Base-by-base conservation (phyloP, 2,888 invertebrate genomes). In the Hanleya hanleyi region DNA sequence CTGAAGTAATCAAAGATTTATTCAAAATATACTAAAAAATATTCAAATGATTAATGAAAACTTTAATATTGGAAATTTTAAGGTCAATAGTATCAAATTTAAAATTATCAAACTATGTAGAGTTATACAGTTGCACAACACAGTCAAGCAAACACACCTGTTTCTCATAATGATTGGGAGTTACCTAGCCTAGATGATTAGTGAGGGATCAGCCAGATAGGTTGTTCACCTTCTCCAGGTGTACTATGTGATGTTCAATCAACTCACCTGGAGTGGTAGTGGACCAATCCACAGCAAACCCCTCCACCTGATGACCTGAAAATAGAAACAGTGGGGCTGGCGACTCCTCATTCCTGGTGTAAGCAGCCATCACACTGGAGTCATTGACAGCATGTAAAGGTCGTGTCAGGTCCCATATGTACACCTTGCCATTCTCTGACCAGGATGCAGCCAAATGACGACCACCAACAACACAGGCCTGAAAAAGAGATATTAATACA, bases 231-330 rank as follows among this genome's bases (percentile, higher is more conserved):
- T 41, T 15, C 12, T 15, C n/a, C 12, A 41, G 47, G 47, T n/a
- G n/a, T n/a, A n/a, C n/a, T 15, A 41, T 41, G 12, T 41, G n/a
- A 41, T 15, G 47, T n/a, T n/a, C 47, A 15, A n/a, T 5, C 38
- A 1, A 47, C 51, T 26, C 69, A 89, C 98, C 99, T 81, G 93
- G 92, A 78, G 94, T 93, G 68, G 94, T 94, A 4, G 93, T 92
- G 84, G 95, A 96, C 99, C 99, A 99, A 91, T 97, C 98, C 66
- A 99, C 86, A 1, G 96, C 98, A 92, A 95, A 99, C 2, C 99
- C 99, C 92, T 99, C 99, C 78, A 94, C 93, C 83, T 95, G 94
- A 89, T 99, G 99, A 0, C 98, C 99, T 90, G 93, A 94, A 87
- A 98, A 99, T 6, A 96, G 95, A 88, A 93, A 98, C 7, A 96